A percentile compares a stretch with the other conserved stretches of the same genome.
Conservation (phyloP, 2,888 invertebrate species). For the Pristionchus maxplancki region DNA sequence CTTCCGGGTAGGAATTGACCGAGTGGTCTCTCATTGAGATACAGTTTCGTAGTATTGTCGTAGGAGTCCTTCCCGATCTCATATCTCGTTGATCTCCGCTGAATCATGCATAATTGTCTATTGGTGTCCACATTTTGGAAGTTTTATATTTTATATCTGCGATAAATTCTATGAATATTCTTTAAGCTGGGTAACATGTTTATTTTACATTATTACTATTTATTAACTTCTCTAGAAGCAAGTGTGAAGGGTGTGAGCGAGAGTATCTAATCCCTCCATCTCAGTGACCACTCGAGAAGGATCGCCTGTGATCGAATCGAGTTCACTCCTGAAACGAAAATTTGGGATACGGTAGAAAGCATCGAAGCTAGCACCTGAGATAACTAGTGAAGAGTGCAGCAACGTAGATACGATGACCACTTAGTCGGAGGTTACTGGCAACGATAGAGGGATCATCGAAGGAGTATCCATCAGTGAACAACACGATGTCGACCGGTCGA, state of each 20-base stretch:
- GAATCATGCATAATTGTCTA: not conserved
- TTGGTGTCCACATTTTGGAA: constrained; percentile 34
- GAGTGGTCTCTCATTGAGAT: not conserved
- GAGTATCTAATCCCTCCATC: constrained; percentile 7
- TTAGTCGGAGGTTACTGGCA: not conserved
- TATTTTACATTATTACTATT: not conserved
- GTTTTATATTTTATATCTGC: not conserved
- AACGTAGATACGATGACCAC: constrained; percentile 26
- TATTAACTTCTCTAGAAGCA: not conserved
- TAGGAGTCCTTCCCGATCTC: not conserved
- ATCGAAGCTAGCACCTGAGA: not conserved
- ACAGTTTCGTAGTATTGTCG: not conserved
- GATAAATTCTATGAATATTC: not conserved
- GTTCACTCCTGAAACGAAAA: not conserved
- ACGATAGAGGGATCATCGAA: constrained; percentile 11
- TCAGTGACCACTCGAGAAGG: not conserved
- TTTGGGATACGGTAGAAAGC: not conserved
- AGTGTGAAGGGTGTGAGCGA: constrained; percentile 21
- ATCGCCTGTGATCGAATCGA: constrained; percentile 22
- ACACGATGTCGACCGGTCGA: constrained; percentile 31
- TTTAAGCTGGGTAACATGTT: not conserved
- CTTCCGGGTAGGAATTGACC: not conserved
- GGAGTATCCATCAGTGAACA: constrained; percentile 42
- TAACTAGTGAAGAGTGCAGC: not conserved
- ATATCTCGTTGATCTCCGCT: constrained; percentile 10